Evolutionary conservation across 2,797 vertebrate genomes (phyloP), one percentile per base, ranked within the genome.

Genomic region (Chiloscyllium punctatum): DNA sequence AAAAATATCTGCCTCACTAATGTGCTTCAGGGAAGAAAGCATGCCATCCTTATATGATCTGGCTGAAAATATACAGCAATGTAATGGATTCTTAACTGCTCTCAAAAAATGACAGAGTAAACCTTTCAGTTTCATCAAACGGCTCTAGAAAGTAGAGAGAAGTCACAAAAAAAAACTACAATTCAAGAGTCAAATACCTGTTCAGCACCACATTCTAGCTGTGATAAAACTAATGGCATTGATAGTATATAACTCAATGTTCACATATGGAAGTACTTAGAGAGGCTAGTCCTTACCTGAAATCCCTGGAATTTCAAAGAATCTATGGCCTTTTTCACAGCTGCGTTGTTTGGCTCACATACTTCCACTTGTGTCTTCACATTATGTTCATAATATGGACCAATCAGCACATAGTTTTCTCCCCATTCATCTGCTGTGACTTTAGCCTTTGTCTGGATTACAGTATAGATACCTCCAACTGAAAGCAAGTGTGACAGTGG

Each of bases 381-480:
- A 94, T 99, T 99, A 88, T 99, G 98, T 88, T 99, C 98, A 4
- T 98, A 99, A 96, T 99, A 99, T 0, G 99, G 99, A 16, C 99
- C 99, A 95, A 99, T 98, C 97, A 99, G 97, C 97, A 98, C 99
- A 96, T 98, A 99, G 96, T 99, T 99, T 95, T 99, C 99, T 0
- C 99, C 99, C 99, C 99, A 99, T 96, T 99, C 99, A 9, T 99
- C 98, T 94, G 97, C 97, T 0, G 99, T 99, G 95, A 98, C 98
- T 97, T 98, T 99, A n/a, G 98, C 98, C 96, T 99, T 99, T 42
- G 98, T 99, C 97, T 99, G 99, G 96, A 99, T 99, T 96, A 99
- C 99, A 0, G 99, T 99, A 97, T 98, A 99, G 97, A 99, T 99
- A 90, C 99, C 99, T 95, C 99, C 99, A 86, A 99, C 99, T 99